phyloP scores from a whole-genome alignment of 2,113 vertebrate species.

The Rattus norvegicus region DNA sequence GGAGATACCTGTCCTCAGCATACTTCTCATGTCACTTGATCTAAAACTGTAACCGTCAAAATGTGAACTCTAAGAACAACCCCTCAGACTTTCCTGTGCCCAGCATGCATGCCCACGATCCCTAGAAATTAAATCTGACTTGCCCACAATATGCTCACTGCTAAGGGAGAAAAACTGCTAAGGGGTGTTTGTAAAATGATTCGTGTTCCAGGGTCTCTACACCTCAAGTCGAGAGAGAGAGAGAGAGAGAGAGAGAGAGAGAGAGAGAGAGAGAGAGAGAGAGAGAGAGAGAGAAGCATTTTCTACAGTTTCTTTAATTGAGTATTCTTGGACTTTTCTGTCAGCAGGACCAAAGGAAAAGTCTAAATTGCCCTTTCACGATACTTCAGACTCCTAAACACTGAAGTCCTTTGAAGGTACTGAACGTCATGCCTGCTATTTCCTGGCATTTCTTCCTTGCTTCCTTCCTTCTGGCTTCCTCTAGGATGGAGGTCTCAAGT shows the following conservation, averaged over 20 bases:
- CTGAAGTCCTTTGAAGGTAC: background rate
- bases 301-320: background rate
- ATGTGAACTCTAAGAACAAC: background rate
- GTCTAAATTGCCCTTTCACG: background rate
- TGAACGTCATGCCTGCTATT: background rate
- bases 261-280: no score
- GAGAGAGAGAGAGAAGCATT: background rate
- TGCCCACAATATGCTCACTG: background rate
- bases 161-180: background rate
- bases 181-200: background rate
- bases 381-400: background rate
- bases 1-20: background rate
- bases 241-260: no score
- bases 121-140: background rate
- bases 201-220: background rate
- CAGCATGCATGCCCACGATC: background rate
- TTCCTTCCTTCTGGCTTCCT: background rate
- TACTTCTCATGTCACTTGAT: background rate
- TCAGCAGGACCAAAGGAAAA: background rate
- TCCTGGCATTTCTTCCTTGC: background rate
- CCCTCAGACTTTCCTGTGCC: background rate
- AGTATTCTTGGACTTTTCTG: background rate
- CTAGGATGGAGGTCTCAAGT: background rate
- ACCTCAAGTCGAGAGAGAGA: background rate
- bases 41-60: constrained; percentile 3